A percentile compares a stretch with the other conserved stretches of the same genome.
Evolutionary conservation across 2,113 vertebrate species (phyloP).

Genomic region (Amphilophus citrinellus): DNA sequence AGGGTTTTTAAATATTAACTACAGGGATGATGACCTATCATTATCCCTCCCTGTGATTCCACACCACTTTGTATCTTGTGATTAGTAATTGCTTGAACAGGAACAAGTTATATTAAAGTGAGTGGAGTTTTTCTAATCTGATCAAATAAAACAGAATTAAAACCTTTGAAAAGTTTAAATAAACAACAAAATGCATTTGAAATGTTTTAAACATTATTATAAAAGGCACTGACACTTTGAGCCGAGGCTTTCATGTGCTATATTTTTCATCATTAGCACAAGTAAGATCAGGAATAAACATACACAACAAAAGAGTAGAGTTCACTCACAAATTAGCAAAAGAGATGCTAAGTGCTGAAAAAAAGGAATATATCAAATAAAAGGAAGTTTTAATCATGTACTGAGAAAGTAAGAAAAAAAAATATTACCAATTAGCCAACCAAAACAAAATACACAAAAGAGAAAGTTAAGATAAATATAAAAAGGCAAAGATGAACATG

Average conservation of each 20-base stretch:
- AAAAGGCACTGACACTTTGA: not conserved
- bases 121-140: not conserved
- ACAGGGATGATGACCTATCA: not conserved
- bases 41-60: not conserved
- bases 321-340: conserved; percentile 1
- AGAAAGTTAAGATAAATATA: not conserved
- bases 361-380: not conserved
- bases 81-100: not conserved
- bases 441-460: not conserved
- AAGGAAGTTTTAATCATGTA: not conserved
- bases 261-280: conserved; percentile 2
- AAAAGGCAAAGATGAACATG: not conserved
- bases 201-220: not conserved
- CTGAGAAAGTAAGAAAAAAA: not conserved
- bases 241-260: not conserved
- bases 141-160: not conserved
- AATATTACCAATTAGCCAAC: not conserved
- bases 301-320: not conserved
- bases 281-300: not conserved
- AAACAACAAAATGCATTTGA: not conserved
- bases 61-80: not conserved
- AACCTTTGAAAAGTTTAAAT: conserved; percentile 2
- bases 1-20: not conserved
- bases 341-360: not conserved
- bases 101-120: not conserved